A percentile compares a stretch with the other conserved stretches of the same genome.
These are phyloP conservation scores for Esox niger DNA, from an alignment of 2,113 vertebrate species.

Conservation along the genomic window DNA sequence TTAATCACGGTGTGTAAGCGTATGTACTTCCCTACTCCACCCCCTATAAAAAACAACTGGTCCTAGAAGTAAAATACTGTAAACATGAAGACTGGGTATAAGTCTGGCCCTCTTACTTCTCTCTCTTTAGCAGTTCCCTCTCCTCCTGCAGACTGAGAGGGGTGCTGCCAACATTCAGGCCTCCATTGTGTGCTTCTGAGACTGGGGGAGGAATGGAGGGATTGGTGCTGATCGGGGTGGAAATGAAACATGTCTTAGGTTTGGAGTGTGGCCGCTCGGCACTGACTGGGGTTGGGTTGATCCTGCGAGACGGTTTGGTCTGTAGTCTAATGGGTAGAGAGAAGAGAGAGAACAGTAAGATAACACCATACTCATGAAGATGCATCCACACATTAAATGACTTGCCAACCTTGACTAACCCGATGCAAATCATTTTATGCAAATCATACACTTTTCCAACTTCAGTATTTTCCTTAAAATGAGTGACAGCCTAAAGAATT, in stretches of 20 bases:
- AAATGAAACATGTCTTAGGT: slow-evolving; percentile 95
- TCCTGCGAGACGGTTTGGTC: slow-evolving; percentile 89
- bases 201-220: slow-evolving; percentile 61
- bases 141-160: slow-evolving; percentile 85
- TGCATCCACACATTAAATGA: too few relatives aligned
- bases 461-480: too few relatives aligned
- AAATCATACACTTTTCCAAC: too few relatives aligned
- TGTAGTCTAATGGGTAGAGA: slow-evolving; percentile 62
- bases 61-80: not conserved
- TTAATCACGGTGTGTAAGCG: too few relatives aligned
- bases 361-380: too few relatives aligned
- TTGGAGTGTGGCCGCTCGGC: slow-evolving; percentile 86
- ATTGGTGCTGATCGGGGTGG: slow-evolving; percentile 81
- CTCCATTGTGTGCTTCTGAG: slow-evolving; percentile 62
- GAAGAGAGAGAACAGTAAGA: not conserved
- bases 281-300: slow-evolving; percentile 96
- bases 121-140: slow-evolving; percentile 90
- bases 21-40: too few relatives aligned
- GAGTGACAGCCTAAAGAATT: too few relatives aligned
- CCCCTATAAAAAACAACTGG: too few relatives aligned
- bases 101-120: slow-evolving; percentile 75
- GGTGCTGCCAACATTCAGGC: slow-evolving; percentile 48
- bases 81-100: slow-evolving; percentile 60
- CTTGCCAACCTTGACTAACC: too few relatives aligned
- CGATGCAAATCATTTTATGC: too few relatives aligned